These are phyloP conservation scores for Fistularia tabacaria DNA, from an alignment of 2,797 vertebrate genomes.

Conservation along the genomic window DNA sequence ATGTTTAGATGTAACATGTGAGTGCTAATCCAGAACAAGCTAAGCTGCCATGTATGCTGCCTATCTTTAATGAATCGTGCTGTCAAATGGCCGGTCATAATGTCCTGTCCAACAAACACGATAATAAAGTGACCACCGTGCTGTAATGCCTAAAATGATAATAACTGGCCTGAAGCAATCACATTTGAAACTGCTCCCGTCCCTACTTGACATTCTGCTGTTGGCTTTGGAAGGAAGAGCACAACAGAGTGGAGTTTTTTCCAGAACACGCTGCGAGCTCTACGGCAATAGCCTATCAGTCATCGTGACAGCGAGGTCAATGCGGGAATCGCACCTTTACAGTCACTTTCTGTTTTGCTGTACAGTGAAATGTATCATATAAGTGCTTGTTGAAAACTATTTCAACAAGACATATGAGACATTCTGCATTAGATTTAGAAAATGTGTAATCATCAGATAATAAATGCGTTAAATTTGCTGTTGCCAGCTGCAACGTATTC, in stretches of 20 bases:
- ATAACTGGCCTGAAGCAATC: conserved; percentile 44
- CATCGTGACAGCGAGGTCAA: conserved; percentile 48
- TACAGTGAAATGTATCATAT: conserved; percentile 4
- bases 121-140: conserved; percentile 48
- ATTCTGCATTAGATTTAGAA: conserved; percentile 6
- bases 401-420: not conserved
- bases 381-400: not conserved
- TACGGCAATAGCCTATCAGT: conserved; percentile 45
- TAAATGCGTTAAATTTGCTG: no score
- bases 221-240: conserved; percentile 22
- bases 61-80: conserved; percentile 52
- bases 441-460: not conserved
- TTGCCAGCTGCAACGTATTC: no score
- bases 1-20: conserved; percentile 52
- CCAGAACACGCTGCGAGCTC: conserved; percentile 30
- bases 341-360: conserved; percentile 14
- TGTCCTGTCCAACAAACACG: conserved; percentile 25
- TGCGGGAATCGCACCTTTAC: conserved; percentile 34
- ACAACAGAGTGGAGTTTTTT: conserved; percentile 32
- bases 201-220: conserved; percentile 30
- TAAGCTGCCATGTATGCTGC: conserved; percentile 37
- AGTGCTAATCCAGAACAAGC: conserved; percentile 52
- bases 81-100: conserved; percentile 35
- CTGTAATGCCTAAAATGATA: conserved; percentile 56
- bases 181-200: conserved; percentile 37